Percentiles rank a stretch among this genome's conserved stretches.
Evolutionary conservation across 2,113 vertebrate species (phyloP).

Genomic region (Rhadina sibilatrix): DNA sequence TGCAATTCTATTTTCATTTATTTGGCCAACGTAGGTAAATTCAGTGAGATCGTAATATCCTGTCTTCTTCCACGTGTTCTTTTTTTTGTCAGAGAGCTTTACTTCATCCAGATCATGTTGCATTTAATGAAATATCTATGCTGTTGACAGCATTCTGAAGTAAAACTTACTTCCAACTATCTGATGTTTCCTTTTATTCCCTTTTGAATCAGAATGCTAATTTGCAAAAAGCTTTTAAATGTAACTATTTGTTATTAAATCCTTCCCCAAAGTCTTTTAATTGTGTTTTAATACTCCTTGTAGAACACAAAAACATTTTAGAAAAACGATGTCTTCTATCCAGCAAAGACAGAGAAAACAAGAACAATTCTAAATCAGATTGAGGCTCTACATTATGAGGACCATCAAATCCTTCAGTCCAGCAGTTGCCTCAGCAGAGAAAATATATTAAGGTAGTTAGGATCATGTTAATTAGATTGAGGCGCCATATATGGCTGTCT

Average conservation of each 20-base stretch:
- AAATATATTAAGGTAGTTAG: constrained; percentile 33
- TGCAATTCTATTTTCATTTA: not conserved
- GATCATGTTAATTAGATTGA: constrained; percentile 50
- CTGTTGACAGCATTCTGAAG: not conserved
- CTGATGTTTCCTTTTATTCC: not conserved
- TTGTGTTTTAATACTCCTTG: not conserved
- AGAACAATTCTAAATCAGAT: constrained; percentile 11
- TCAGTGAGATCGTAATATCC: not conserved
- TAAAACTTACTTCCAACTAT: not conserved
- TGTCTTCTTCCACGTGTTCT: not conserved
- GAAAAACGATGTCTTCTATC: not conserved
- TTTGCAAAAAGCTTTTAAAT: not conserved
- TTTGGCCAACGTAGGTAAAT: not conserved
- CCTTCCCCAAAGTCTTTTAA: not conserved
- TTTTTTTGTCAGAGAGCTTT: not conserved
- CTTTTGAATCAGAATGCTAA: not conserved
- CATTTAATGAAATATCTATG: not conserved
- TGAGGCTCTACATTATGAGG: not conserved
- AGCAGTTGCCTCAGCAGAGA: constrained; percentile 31
- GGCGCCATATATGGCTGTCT: not conserved
- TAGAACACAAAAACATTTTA: not conserved
- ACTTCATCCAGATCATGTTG: not conserved
- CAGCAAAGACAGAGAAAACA: not conserved
- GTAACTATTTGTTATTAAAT: not conserved
- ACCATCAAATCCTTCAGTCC: constrained; percentile 25